These are phyloP conservation scores for Diabrotica undecimpunctata DNA, from an alignment of 1,140 invertebrate genomes.

Conservation along the genomic window DNA sequence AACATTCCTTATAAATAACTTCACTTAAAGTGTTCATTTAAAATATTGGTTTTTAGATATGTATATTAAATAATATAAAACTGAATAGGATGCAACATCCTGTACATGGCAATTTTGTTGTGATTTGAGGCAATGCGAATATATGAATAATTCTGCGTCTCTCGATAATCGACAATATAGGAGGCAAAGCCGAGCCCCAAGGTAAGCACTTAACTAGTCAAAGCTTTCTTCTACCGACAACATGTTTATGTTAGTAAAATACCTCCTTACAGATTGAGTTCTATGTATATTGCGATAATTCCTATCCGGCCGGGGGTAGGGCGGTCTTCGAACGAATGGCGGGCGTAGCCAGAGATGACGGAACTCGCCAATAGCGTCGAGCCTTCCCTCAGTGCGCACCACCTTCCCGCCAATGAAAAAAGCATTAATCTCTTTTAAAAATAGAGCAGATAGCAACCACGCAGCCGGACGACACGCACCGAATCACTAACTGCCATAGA, in stretches of 20 bases:
- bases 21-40: too few relatives aligned
- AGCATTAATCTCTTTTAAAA: slow-evolving; percentile 50
- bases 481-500: slow-evolving; percentile 40
- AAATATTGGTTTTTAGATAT: too few relatives aligned
- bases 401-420: slow-evolving; percentile 49
- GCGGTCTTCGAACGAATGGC: slow-evolving; percentile 40
- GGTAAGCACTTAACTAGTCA: slow-evolving; percentile 16
- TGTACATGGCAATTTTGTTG: not conserved
- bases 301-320: slow-evolving; percentile 36
- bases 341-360: slow-evolving; percentile 39
- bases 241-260: slow-evolving; percentile 46
- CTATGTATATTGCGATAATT: slow-evolving; percentile 43
- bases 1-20: too few relatives aligned
- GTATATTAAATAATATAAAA: too few relatives aligned
- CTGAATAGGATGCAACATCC: not conserved
- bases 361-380: slow-evolving; percentile 39
- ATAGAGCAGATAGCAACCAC: slow-evolving; percentile 45
- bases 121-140: not conserved
- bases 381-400: slow-evolving; percentile 30
- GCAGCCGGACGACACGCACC: slow-evolving; percentile 42
- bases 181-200: not conserved
- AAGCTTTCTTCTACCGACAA: slow-evolving; percentile 44
- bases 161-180: not conserved
- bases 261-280: slow-evolving; percentile 46
- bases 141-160: slow-evolving; percentile 2